phyloP scores from a whole-genome alignment of 2,888 invertebrate species.

The Oligia fasciuncula region DNA sequence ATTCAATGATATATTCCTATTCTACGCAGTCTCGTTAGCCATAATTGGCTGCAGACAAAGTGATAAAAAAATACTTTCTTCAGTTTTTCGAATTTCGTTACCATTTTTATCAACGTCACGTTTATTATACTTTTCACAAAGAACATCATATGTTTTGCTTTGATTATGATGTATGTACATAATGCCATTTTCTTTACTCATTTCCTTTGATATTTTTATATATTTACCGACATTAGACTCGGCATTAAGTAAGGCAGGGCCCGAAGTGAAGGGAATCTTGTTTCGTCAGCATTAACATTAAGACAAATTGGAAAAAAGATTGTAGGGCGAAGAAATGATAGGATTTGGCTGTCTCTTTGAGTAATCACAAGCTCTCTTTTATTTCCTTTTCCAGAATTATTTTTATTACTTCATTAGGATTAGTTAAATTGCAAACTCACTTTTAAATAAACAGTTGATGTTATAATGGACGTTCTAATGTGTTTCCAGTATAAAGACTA shows the following conservation, averaged over 20 bases:
- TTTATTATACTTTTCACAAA: slow-evolving; percentile 37
- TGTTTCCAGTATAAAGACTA: background rate
- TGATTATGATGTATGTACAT: slow-evolving; percentile 58
- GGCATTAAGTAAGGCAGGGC: slow-evolving; percentile 63
- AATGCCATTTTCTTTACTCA: slow-evolving; percentile 56
- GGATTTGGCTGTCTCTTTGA: slow-evolving; percentile 81
- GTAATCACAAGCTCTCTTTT: slow-evolving; percentile 79
- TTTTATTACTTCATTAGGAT: slow-evolving; percentile 80
- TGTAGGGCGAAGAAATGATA: slow-evolving; percentile 78
- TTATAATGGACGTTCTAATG: slow-evolving; percentile 13
- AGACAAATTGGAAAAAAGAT: slow-evolving; percentile 81
- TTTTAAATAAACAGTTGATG: slow-evolving; percentile 58
- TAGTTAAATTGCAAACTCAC: slow-evolving; percentile 64
- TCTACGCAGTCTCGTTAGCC: background rate
- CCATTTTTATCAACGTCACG: slow-evolving; percentile 21
- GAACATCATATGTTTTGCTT: slow-evolving; percentile 35
- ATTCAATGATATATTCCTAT: background rate
- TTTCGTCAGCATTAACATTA: slow-evolving; percentile 71
- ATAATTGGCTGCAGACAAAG: background rate
- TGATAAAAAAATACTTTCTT: background rate
- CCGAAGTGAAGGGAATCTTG: slow-evolving; percentile 64
- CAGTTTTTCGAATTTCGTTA: background rate
- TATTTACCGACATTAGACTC: slow-evolving; percentile 58
- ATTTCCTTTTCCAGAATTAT: slow-evolving; percentile 74
- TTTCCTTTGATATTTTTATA: slow-evolving; percentile 64